A percentile compares a stretch with the other conserved stretches of the same genome.
phyloP scores from a whole-genome alignment of 2,888 invertebrate species.

The Apeira syringaria region DNA sequence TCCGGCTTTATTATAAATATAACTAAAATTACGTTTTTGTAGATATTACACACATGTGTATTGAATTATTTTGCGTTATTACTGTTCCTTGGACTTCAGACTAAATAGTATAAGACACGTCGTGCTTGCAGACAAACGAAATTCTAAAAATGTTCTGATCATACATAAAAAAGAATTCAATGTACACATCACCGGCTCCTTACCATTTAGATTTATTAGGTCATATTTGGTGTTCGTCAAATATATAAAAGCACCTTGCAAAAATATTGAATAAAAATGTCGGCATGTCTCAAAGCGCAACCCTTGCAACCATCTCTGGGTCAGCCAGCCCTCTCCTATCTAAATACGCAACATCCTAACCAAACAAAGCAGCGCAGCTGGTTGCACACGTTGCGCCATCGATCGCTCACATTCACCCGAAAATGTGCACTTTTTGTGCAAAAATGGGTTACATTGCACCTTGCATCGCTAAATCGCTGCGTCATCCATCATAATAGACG shows the following conservation, averaged over 20 bases:
- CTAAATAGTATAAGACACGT: no score
- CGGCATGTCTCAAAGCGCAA: slow-evolving; percentile 61
- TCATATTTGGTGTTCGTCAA: no score
- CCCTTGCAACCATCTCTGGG: slow-evolving; percentile 57
- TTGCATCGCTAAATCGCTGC: slow-evolving; percentile 62
- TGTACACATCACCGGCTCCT: no score
- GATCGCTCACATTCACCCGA: slow-evolving; percentile 58
- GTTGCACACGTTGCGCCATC: slow-evolving; percentile 67
- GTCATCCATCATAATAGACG: slow-evolving; percentile 64
- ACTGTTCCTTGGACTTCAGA: no score
- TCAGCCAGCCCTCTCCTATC: slow-evolving; percentile 48
- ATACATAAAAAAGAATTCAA: no score
- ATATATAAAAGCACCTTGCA: slow-evolving; percentile 31
- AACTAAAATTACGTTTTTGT: no score
- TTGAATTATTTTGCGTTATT: no score
- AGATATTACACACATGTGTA: no score
- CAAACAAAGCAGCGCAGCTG: slow-evolving; percentile 75
- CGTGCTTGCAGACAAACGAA: no score
- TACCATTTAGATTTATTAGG: no score
- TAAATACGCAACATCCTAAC: slow-evolving; percentile 65
- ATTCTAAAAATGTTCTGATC: no score
- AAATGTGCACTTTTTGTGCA: slow-evolving; percentile 64
- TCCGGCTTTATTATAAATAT: no score
- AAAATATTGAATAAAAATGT: slow-evolving; percentile 34
- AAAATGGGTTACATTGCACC: slow-evolving; percentile 78